These are phyloP conservation scores for Drosophila nr. medialis DNA, from an alignment of 2,888 invertebrate genomes.

Conservation along the genomic window DNA sequence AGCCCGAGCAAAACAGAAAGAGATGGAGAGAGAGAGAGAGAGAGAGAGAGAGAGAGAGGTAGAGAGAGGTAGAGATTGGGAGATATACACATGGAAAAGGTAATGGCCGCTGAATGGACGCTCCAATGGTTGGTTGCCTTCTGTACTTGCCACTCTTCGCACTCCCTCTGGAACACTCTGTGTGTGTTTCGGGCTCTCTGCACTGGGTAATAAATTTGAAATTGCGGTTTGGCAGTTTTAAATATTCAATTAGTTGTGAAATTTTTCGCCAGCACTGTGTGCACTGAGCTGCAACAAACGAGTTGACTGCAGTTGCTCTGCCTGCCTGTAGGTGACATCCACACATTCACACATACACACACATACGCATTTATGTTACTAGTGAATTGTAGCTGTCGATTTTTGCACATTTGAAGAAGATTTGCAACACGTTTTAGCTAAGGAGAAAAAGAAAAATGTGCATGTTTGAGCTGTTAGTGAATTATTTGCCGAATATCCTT, in stretches of 20 bases:
- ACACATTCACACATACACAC: neutral
- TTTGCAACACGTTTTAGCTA: slow-evolving; percentile 35
- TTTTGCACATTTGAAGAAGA: slow-evolving; percentile 44
- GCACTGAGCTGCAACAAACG: slow-evolving; percentile 43
- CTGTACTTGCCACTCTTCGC: neutral
- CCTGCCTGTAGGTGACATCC: slow-evolving; percentile 3
- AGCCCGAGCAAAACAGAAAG: neutral
- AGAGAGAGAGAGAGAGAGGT: neutral
- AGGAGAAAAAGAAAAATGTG: slow-evolving; percentile 3
- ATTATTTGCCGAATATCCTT: too few species aligned
- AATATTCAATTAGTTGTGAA: slow-evolving; percentile 83
- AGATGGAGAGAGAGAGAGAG: neutral
- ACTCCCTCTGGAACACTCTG: neutral
- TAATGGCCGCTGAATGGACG: slow-evolving; percentile 66
- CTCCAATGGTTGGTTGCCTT: slow-evolving; percentile 31
- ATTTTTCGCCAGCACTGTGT: slow-evolving; percentile 63
- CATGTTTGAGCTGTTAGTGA: neutral
- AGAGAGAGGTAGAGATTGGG: neutral
- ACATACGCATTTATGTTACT: neutral
- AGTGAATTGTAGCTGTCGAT: slow-evolving; percentile 60
- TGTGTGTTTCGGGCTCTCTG: slow-evolving; percentile 49
- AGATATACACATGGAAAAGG: slow-evolving; percentile 44
- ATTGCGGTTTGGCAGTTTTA: slow-evolving; percentile 82
- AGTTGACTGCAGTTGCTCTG: slow-evolving; percentile 32
- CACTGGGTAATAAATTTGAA: slow-evolving; percentile 82